Evolutionary conservation across 2,113 vertebrate species (phyloP).

Genomic region (Pangasianodon gigas): DNA sequence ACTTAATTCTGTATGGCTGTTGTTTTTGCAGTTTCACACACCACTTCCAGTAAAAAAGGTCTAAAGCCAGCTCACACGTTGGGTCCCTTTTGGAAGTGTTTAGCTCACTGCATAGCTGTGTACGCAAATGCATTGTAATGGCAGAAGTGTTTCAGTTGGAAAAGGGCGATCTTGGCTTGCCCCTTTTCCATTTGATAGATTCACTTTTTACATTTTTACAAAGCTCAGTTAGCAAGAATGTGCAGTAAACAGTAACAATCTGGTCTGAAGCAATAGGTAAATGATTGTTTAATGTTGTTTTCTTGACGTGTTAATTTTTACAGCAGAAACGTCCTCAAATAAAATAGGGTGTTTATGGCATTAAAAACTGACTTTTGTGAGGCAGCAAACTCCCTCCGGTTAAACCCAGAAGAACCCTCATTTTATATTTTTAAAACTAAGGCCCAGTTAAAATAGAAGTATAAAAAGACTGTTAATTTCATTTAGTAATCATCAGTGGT

Average conservation of each 20-base stretch:
- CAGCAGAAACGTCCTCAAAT: constrained; percentile 8
- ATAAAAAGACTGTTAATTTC: neutral
- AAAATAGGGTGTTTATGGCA: constrained; percentile 2
- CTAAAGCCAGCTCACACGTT: neutral
- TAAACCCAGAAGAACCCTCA: neutral
- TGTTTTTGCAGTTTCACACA: neutral
- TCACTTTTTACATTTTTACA: neutral
- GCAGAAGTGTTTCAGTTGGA: neutral
- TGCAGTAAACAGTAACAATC: constrained; percentile 3
- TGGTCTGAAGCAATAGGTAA: constrained; percentile 1
- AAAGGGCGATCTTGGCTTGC: neutral
- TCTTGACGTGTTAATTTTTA: constrained; percentile 19
- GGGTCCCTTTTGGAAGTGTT: neutral
- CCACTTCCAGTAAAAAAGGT: neutral
- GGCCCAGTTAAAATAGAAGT: neutral
- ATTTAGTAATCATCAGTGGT: neutral
- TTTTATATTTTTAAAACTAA: constrained; percentile 5
- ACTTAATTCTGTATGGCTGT: neutral
- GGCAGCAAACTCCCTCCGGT: neutral
- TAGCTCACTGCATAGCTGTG: neutral
- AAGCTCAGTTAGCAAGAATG: neutral
- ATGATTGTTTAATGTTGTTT: constrained; percentile 1
- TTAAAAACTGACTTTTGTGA: neutral
- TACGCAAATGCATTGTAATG: neutral
- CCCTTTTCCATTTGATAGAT: neutral